Conservation (phyloP, 2,113 vertebrate genomes). For the Mesembrinibis cayennensis region DNA sequence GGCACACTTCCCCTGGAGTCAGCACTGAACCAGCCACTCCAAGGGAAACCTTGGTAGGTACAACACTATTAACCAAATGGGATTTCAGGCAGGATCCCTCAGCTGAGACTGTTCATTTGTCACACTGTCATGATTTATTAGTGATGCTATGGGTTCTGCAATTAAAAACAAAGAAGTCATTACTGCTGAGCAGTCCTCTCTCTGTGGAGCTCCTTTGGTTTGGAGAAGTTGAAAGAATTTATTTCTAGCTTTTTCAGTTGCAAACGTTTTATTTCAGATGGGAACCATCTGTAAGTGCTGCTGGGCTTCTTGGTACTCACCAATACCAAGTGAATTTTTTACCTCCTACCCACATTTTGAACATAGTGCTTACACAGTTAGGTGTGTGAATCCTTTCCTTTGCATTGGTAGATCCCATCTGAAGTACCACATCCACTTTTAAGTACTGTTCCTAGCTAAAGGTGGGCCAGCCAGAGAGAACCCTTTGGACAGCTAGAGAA, state of each 20-base stretch:
- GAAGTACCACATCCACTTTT: background rate
- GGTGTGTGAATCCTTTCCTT: background rate
- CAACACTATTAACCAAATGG: constrained; percentile 23
- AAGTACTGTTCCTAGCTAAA: background rate
- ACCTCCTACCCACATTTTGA: background rate
- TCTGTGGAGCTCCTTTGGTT: background rate
- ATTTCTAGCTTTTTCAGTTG: background rate
- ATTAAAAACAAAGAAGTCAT: background rate
- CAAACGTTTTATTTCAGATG: background rate
- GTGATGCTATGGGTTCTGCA: background rate
- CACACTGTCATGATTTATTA: constrained; percentile 23
- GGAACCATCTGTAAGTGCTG: background rate
- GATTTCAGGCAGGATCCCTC: constrained; percentile 1
- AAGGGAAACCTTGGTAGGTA: background rate
- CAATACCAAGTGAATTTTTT: background rate
- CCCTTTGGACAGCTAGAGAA: background rate
- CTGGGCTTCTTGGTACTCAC: background rate
- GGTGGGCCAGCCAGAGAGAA: background rate
- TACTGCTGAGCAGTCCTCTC: background rate
- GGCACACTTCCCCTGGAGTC: constrained; percentile 55
- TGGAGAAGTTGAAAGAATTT: background rate
- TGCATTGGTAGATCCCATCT: background rate
- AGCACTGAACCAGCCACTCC: constrained; percentile 10
- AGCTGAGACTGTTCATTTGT: background rate
- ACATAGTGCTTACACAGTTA: background rate